Conservation (phyloP, 2,113 vertebrate species). For the Bufo gargarizans region DNA sequence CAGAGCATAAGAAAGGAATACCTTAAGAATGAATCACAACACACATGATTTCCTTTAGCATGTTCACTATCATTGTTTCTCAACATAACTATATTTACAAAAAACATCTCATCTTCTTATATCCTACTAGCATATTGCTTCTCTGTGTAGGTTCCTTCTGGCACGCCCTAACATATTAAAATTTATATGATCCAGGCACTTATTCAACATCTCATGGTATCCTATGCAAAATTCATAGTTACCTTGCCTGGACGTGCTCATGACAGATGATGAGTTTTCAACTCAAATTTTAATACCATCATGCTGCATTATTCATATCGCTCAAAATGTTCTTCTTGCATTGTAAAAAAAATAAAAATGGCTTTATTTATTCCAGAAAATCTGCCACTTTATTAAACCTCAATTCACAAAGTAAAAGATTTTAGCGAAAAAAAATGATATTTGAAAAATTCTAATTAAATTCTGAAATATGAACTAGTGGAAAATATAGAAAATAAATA, state of each 20-base stretch:
- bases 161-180: slow-evolving; percentile 25
- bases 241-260: slow-evolving; percentile 2
- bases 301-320: slow-evolving; percentile 31
- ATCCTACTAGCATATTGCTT: background rate
- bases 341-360: slow-evolving; percentile 20
- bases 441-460: background rate
- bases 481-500: background rate
- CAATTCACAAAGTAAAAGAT: slow-evolving; percentile 4
- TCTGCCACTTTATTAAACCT: background rate
- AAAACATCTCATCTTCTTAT: background rate
- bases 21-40: too few relatives aligned
- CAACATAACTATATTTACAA: too few relatives aligned
- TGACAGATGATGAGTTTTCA: slow-evolving; percentile 40
- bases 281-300: slow-evolving; percentile 37
- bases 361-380: slow-evolving; percentile 24
- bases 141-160: background rate
- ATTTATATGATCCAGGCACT: slow-evolving; percentile 30
- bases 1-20: too few relatives aligned
- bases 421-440: background rate
- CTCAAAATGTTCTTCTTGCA: slow-evolving; percentile 40
- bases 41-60: too few relatives aligned
- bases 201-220: background rate
- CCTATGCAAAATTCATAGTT: slow-evolving; percentile 44
- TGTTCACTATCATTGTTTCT: too few relatives aligned
- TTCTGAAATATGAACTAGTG: too few relatives aligned